Evolutionary conservation across 2,113 vertebrate species (phyloP).

Genomic region (Leiothrix lutea): DNA sequence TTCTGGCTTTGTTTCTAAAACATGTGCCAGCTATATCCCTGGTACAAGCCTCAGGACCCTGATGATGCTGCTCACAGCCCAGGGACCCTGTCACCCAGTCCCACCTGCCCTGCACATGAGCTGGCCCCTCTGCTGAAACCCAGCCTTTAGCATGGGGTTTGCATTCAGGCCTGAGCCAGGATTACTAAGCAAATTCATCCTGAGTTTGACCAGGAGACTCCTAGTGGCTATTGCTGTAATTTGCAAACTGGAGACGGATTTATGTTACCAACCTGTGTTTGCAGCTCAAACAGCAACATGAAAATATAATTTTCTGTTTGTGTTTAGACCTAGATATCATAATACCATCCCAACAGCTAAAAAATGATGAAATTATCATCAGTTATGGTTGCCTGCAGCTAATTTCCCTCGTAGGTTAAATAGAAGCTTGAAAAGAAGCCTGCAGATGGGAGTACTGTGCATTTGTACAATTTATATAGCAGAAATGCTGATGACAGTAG

Average conservation of each 20-base stretch:
- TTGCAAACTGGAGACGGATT: neutral
- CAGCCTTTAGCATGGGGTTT: neutral
- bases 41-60: accelerated
- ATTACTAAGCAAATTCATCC: neutral
- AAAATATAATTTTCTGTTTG: slow-evolving; percentile 17
- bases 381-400: slow-evolving; percentile 52
- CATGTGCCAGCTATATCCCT: accelerated
- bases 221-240: neutral
- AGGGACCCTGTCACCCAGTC: neutral
- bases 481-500: slow-evolving; percentile 80
- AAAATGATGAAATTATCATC: slow-evolving; percentile 55
- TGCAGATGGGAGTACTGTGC: slow-evolving; percentile 29
- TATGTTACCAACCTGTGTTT: neutral
- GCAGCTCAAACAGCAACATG: neutral
- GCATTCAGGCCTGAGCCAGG: neutral
- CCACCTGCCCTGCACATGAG: accelerated
- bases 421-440: slow-evolving; percentile 55
- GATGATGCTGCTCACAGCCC: neutral
- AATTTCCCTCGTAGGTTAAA: slow-evolving; percentile 49
- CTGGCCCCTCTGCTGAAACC: neutral
- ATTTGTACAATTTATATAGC: slow-evolving; percentile 69
- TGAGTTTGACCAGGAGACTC: neutral
- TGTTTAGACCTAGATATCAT: slow-evolving; percentile 34
- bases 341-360: neutral
- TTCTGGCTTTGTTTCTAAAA: neutral